Evolutionary conservation across 2,888 invertebrate genomes (phyloP), one percentile per base, ranked within the genome.

Genomic region (Megamerina dolium): DNA sequence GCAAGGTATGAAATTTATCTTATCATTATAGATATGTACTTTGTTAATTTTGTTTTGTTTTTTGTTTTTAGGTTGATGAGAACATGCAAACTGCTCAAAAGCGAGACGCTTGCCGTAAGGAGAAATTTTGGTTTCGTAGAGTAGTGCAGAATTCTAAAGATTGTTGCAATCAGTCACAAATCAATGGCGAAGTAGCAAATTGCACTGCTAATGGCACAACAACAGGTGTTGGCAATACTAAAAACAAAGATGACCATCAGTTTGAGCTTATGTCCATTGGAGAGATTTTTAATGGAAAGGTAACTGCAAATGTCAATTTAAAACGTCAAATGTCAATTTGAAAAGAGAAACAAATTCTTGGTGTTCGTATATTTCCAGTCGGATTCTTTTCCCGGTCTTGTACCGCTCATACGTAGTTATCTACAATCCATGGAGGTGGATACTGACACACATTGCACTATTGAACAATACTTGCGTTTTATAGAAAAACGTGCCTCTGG

Each of bases 31-130:
- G 13, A 4, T 5, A 21, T 37, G n/a, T n/a, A n/a, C n/a, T n/a
- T n/a, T n/a, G n/a, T n/a, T n/a, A n/a, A n/a, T n/a, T n/a, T n/a
- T n/a, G n/a, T n/a, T n/a, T n/a, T n/a, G n/a, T n/a, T 3, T 9
- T 16, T 31, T 32, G 19, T 32, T 23, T 38, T 26, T 51, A 81
- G 80, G 86, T 91, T 40, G 93, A 96, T 66, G 95, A 96, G 73
- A 99, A 99, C 71, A 94, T 99, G 93, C 83, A 86, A 63, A 85
- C 83, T 42, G 96, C 96, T 1, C 96, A 96, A 74, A 87, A 86
- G 61, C 80, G 89, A 42, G 86, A 91, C 71, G 96, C 97, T 5
- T 84, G 89, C 41, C 76, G 78, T 35, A 77, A 77, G 42, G 82
- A 87, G 67, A 87, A 85, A 66, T 97, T 99, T 75, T 94, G 93